phyloP scores from a whole-genome alignment of 2,113 vertebrate genomes.

The Noturus placidus region DNA sequence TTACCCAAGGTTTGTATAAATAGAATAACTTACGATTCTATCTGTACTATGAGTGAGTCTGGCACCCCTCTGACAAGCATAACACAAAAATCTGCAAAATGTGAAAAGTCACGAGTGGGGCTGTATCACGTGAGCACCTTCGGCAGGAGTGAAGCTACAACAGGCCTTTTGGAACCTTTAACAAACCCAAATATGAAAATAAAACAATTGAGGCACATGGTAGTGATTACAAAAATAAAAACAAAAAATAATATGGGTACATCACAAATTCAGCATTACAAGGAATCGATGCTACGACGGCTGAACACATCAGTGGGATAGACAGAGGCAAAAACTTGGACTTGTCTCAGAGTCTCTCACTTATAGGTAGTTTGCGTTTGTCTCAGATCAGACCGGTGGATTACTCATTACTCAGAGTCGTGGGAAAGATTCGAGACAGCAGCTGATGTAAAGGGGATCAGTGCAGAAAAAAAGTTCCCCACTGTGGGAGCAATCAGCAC shows the following conservation, averaged over 20 bases:
- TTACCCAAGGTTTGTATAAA: conserved; percentile 55
- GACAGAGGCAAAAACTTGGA: conserved; percentile 25
- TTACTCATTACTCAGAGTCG: conserved; percentile 45
- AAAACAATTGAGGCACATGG: conserved; percentile 53
- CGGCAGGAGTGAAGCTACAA: conserved; percentile 37
- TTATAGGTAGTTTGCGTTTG: conserved; percentile 51
- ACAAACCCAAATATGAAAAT: conserved; percentile 34
- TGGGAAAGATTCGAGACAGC: conserved; percentile 60
- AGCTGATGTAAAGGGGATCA: conserved; percentile 59
- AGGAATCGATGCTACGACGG: conserved; percentile 32
- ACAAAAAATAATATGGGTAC: conserved; percentile 31
- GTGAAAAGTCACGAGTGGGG: conserved; percentile 23
- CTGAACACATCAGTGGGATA: conserved; percentile 36
- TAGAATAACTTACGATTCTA: conserved; percentile 56
- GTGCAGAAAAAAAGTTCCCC: conserved; percentile 42
- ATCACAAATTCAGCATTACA: conserved; percentile 47
- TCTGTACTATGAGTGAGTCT: conserved; percentile 40
- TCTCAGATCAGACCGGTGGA: conserved; percentile 27
- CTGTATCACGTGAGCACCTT: conserved; percentile 26
- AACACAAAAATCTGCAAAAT: conserved; percentile 38
- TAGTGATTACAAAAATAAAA: conserved; percentile 38
- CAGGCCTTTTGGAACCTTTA: conserved; percentile 28
- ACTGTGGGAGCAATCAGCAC: conserved; percentile 23
- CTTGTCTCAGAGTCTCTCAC: conserved; percentile 27
- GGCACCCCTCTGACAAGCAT: conserved; percentile 31